A percentile compares a stretch with the other conserved stretches of the same genome.
These are phyloP conservation scores for Ecliptopera silaceata DNA, from an alignment of 2,888 invertebrate species.

Conservation along the genomic window DNA sequence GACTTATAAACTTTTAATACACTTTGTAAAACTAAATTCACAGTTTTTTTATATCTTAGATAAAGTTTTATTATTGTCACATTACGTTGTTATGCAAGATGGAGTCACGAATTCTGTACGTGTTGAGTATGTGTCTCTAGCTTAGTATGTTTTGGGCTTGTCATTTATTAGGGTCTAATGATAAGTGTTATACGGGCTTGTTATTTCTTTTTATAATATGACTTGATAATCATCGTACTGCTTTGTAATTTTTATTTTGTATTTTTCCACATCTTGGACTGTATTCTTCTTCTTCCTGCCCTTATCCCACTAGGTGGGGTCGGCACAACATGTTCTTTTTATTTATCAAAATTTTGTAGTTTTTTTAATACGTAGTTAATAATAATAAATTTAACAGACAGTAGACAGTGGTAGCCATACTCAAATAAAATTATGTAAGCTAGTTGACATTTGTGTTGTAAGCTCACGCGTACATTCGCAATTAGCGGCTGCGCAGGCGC, in stretches of 20 bases:
- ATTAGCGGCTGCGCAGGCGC: constrained; percentile 36
- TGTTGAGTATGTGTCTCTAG: constrained; percentile 48
- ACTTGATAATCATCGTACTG: neutral
- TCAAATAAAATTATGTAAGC: constrained; percentile 13
- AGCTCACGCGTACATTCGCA: constrained; percentile 29
- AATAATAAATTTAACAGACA: too few species aligned
- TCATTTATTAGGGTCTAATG: neutral
- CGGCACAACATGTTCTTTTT: too few species aligned
- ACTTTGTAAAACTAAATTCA: neutral
- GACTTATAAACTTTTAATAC: neutral
- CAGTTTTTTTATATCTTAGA: neutral
- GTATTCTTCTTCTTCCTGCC: too few species aligned
- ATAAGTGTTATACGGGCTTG: neutral
- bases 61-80: constrained; percentile 59
- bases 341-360: too few species aligned
- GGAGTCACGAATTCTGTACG: constrained; percentile 56
- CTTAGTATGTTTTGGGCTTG: constrained; percentile 17
- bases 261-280: too few species aligned
- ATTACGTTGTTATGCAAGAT: constrained; percentile 50
- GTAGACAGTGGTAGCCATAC: too few species aligned
- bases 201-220: neutral
- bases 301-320: too few species aligned
- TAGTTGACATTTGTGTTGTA: constrained; percentile 29
- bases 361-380: too few species aligned
- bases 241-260: too few species aligned